Conservation (phyloP, 92 coral and sea anemone species). For the Palythoa caribaeorum region DNA sequence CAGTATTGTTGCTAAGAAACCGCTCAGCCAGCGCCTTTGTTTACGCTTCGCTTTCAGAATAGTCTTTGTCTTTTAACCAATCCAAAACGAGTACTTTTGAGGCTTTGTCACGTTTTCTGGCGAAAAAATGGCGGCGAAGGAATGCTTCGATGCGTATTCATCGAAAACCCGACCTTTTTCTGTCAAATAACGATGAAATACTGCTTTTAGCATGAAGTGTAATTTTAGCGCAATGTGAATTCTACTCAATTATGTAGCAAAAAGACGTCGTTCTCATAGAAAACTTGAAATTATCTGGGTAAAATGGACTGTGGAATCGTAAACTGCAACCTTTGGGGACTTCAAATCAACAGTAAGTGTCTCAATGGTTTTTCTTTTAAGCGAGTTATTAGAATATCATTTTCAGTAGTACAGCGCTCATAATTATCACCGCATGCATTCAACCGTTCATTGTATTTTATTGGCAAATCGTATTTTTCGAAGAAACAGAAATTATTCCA, state of each 20-base stretch:
- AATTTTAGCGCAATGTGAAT: neutral
- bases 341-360: neutral
- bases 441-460: neutral
- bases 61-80: conserved; percentile 43
- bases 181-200: conserved; percentile 1
- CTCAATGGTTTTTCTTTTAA: neutral
- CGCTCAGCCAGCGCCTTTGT: conserved; percentile 29
- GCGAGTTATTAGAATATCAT: no score
- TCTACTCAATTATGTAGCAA: neutral
- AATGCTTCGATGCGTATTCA: neutral
- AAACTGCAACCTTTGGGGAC: conserved; percentile 20
- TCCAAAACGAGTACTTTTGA: conserved; percentile 11
- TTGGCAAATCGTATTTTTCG: neutral
- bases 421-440: neutral
- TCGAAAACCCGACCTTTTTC: conserved; percentile 14
- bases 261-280: conserved; percentile 10
- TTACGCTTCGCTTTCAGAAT: conserved; percentile 12
- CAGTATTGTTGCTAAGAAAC: conserved; percentile 16
- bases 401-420: no score
- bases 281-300: neutral
- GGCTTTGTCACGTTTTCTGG: conserved; percentile 18
- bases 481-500: neutral
- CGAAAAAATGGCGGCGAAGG: conserved; percentile 20
- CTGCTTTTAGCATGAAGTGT: neutral
- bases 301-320: conserved; percentile 29